A percentile compares a stretch with the other conserved stretches of the same genome.
Conservation (phyloP, 2,888 invertebrate genomes). For the Palloptera scutellata region DNA sequence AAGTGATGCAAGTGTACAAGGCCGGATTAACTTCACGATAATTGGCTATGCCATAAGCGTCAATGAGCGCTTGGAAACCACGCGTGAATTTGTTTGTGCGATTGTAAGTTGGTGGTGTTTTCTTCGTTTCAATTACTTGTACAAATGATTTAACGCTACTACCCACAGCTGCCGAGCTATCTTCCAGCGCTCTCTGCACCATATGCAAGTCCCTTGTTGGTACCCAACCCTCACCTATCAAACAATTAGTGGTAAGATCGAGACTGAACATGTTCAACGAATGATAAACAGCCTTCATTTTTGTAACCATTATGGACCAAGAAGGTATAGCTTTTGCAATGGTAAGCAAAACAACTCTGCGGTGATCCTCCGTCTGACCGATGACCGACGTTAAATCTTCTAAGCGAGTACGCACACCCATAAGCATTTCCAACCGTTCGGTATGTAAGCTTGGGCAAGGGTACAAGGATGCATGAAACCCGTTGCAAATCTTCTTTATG, state of each 20-base stretch:
- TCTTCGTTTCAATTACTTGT: conserved; percentile 83
- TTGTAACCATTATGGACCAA: conserved; percentile 84
- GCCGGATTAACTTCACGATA: conserved; percentile 95
- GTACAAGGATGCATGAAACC: conserved; percentile 86
- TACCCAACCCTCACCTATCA: conserved; percentile 91
- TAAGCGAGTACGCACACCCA: conserved; percentile 85
- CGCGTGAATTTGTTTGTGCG: conserved; percentile 91
- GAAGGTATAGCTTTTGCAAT: conserved; percentile 84
- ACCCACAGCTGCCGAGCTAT: conserved; percentile 86
- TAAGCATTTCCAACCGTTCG: conserved; percentile 84
- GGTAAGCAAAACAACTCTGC: conserved; percentile 80
- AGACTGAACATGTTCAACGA: conserved; percentile 92
- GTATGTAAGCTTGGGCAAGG: conserved; percentile 83
- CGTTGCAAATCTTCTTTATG: conserved; percentile 88
- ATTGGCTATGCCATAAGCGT: conserved; percentile 90
- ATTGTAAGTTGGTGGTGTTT: conserved; percentile 91
- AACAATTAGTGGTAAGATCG: conserved; percentile 89
- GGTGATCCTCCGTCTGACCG: conserved; percentile 85
- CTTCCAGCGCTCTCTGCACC: conserved; percentile 82
- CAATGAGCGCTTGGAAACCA: conserved; percentile 92
- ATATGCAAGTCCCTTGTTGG: conserved; percentile 75
- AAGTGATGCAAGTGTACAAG: conserved; percentile 87
- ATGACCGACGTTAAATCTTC: conserved; percentile 83
- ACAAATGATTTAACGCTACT: conserved; percentile 93
- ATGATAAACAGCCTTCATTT: conserved; percentile 96